Evolutionary conservation across 2,113 vertebrate genomes (phyloP), one percentile per base, ranked within the genome.

Genomic region (Callionymus lyra): DNA sequence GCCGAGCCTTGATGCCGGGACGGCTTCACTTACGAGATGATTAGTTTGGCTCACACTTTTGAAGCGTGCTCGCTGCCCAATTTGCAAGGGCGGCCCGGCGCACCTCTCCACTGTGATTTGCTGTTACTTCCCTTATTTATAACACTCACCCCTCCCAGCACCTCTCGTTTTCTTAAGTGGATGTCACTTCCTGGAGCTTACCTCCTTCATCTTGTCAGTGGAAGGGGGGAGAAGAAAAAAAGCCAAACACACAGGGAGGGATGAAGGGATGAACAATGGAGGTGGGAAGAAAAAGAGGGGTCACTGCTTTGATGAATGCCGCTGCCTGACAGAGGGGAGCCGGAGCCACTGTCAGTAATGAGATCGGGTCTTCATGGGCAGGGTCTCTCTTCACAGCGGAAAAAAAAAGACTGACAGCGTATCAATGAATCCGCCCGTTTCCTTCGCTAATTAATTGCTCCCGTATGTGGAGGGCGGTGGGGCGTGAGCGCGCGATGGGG

Each of bases 341-440:
- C 31, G 44, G 50, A 68, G 65, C 65, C 32, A 11, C 50, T 6
- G 21, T 59, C 45, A 14, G 61, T 72, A 72, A 79, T 66, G 73
- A 72, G 70, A 72, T 65, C 15, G 33, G 70, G 65, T 62, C 65
- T 53, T 59, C 49, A 63, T 54, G 75, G 66, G 60, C 76, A 74
- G 68, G 61, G 63, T 65, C 41, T 54, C 63, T 56, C 52, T 56
- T 53, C 59, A 54, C 55, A 47, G 50, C 49, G 17, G 10, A 14
- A 33, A 34, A 10, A 34, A 10, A 56, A 27, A 57, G 44, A 38
- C 47, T 64, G 70, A 60, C 74, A 66, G 57, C n/a, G n/a, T 67
- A 73, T 79, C 46, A 71, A 77, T 81, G 59, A 69, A 61, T 65
- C 59, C 56, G 41, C 48, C 50, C 52, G 49, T 57, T 57, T 1